Percentiles rank a stretch among this genome's conserved stretches.
These are phyloP conservation scores for Motacilla alba DNA, from an alignment of 2,113 vertebrate genomes.

Conservation along the genomic window DNA sequence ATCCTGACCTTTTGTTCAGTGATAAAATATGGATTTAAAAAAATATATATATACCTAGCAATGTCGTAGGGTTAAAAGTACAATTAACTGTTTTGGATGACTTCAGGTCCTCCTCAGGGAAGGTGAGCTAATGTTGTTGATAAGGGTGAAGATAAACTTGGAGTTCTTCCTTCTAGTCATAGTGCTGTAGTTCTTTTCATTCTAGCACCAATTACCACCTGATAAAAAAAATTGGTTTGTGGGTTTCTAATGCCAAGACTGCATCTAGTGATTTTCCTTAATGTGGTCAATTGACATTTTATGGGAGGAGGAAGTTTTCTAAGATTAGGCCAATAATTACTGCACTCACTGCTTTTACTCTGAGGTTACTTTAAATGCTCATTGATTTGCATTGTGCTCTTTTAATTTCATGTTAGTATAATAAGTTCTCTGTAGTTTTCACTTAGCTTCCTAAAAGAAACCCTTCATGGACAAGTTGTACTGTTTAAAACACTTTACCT, in stretches of 20 bases:
- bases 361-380: not conserved
- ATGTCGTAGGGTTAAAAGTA: not conserved
- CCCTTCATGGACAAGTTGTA: not conserved
- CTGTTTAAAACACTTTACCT: not conserved
- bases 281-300: not conserved
- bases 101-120: not conserved
- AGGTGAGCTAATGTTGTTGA: not conserved
- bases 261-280: not conserved
- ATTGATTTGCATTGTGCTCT: not conserved
- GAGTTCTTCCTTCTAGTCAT: not conserved
- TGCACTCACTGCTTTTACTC: not conserved
- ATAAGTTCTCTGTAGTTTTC: not conserved
- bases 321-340: not conserved
- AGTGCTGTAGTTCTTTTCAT: not conserved
- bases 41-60: not conserved
- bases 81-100: not conserved
- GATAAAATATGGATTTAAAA: not conserved
- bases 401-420: not conserved
- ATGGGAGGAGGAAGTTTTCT: not conserved
- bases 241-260: not conserved
- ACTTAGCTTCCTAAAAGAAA: not conserved
- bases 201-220: not conserved
- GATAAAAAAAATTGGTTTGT: not conserved
- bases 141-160: not conserved
- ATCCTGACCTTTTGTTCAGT: not conserved